Conservation (phyloP, 2,113 vertebrate genomes). For the Aphyosemion australe region DNA sequence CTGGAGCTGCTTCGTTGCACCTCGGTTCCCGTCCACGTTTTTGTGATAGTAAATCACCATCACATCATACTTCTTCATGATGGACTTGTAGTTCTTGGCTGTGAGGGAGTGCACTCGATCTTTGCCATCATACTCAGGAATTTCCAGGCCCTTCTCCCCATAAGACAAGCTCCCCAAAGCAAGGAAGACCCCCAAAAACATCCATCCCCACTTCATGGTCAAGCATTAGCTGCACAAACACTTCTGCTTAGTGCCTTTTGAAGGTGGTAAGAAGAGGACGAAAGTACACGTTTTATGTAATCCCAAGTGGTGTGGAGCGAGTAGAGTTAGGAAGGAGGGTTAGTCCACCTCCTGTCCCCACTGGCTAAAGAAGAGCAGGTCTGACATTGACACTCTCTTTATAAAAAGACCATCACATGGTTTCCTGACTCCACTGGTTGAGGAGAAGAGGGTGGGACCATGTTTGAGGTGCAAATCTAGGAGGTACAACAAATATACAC, state of each 20-base stretch:
- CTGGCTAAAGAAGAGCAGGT: constrained; percentile 73
- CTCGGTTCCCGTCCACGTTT: constrained; percentile 81
- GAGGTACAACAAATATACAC: constrained; percentile 5
- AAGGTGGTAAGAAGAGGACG: not conserved
- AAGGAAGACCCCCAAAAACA: constrained; percentile 75
- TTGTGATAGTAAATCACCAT: constrained; percentile 91
- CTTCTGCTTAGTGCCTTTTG: constrained; percentile 44
- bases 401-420: constrained; percentile 62
- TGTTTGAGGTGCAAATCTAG: constrained; percentile 10
- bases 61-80: constrained; percentile 90
- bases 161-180: constrained; percentile 65
- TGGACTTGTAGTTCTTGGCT: constrained; percentile 87
- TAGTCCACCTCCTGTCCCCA: constrained; percentile 61
- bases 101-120: constrained; percentile 86
- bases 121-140: constrained; percentile 88
- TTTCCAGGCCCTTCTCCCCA: constrained; percentile 84
- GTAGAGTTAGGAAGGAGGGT: constrained; percentile 68
- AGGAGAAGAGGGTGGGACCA: constrained; percentile 38
- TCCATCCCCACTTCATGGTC: constrained; percentile 80
- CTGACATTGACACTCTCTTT: constrained; percentile 44
- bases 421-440: constrained; percentile 42
- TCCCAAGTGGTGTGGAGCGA: constrained; percentile 49
- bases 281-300: constrained; percentile 39
- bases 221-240: constrained; percentile 8
- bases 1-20: constrained; percentile 85